phyloP scores from a whole-genome alignment of 1,140 invertebrate genomes.

The Pteromalus puparum region DNA sequence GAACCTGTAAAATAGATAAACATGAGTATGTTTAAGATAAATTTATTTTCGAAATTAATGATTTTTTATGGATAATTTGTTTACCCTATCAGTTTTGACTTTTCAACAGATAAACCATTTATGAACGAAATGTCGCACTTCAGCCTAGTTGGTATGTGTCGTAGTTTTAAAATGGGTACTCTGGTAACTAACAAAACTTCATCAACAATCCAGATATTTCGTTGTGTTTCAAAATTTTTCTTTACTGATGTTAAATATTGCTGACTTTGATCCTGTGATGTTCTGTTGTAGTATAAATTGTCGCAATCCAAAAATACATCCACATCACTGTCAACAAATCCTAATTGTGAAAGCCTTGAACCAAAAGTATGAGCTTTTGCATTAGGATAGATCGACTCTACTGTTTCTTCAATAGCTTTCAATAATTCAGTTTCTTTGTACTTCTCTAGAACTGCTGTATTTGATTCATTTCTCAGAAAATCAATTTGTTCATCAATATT shows the following conservation, averaged over 20 bases:
- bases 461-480: constrained; percentile 44
- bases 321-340: constrained; percentile 71
- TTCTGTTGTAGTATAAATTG: constrained; percentile 27
- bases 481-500: constrained; percentile 44
- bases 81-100: constrained; percentile 74
- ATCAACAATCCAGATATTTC: constrained; percentile 55
- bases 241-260: constrained; percentile 19
- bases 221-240: constrained; percentile 37
- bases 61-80: background rate
- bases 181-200: constrained; percentile 59
- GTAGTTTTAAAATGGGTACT: constrained; percentile 77
- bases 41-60: no score
- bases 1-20: constrained; percentile 60
- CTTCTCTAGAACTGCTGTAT: constrained; percentile 34
- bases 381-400: constrained; percentile 47
- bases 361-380: constrained; percentile 72
- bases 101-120: constrained; percentile 76
- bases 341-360: constrained; percentile 71
- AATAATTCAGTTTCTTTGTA: constrained; percentile 51
- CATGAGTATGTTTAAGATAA: background rate
- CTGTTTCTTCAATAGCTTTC: constrained; percentile 54
- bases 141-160: constrained; percentile 69
- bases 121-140: constrained; percentile 78
- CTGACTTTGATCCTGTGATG: background rate
- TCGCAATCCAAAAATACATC: constrained; percentile 75